These are phyloP conservation scores for Falco cherrug DNA, from an alignment of 2,797 vertebrate species.

Conservation along the genomic window DNA sequence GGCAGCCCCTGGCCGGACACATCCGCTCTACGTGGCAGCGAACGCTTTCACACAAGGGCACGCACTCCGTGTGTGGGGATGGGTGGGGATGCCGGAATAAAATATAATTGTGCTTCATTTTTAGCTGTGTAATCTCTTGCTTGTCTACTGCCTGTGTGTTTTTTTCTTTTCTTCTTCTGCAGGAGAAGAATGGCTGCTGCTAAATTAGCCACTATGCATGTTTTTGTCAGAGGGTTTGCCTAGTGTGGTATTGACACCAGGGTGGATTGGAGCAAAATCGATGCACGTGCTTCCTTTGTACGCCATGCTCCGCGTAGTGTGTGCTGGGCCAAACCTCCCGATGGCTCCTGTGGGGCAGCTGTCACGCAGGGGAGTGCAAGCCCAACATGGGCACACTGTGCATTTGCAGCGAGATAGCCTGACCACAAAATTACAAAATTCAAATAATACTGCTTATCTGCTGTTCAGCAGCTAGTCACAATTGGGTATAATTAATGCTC, in stretches of 20 bases:
- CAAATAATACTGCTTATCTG: conserved; percentile 15
- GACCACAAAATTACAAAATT: not conserved
- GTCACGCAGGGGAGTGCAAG: not conserved
- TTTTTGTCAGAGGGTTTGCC: not conserved
- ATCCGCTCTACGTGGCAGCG: not conserved
- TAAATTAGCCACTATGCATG: not conserved
- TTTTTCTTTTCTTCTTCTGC: not conserved
- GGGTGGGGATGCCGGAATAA: not conserved
- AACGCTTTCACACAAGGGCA: not conserved
- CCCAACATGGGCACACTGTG: not conserved
- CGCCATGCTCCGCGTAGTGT: not conserved
- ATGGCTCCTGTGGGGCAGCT: not conserved
- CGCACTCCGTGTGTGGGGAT: fast-evolving
- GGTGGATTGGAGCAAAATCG: fast-evolving
- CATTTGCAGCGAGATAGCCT: not conserved
- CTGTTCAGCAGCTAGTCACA: not conserved
- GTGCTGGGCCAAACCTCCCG: not conserved
- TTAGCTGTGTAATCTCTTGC: not conserved
- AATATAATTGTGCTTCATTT: not conserved
- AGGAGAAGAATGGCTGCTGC: not conserved
- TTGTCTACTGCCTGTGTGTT: not conserved
- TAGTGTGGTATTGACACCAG: fast-evolving
- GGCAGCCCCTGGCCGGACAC: not conserved
- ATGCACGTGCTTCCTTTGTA: not conserved
- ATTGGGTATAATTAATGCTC: conserved; percentile 49